Evolutionary conservation across 2,888 invertebrate species (phyloP).

Genomic region (Strigamia maritima): DNA sequence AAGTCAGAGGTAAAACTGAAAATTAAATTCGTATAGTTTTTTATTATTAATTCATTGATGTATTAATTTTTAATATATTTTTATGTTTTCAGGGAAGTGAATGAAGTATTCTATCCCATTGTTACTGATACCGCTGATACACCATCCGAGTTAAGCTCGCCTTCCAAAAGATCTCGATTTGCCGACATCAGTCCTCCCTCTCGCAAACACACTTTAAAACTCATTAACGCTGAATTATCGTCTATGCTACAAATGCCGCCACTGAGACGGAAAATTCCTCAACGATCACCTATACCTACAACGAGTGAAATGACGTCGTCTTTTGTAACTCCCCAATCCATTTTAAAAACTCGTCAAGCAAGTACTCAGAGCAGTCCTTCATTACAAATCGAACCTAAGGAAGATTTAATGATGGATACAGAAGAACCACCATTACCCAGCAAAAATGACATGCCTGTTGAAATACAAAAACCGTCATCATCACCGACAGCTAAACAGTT

Average conservation of each 20-base stretch:
- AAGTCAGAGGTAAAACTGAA: neutral
- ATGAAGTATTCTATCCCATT: conserved; percentile 6
- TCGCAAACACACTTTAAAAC: neutral
- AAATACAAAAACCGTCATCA: neutral
- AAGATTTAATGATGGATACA: neutral
- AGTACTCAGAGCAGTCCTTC: neutral
- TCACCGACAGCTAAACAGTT: neutral
- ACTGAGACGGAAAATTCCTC: neutral
- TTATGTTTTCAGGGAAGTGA: neutral
- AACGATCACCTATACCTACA: neutral
- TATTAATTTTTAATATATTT: neutral
- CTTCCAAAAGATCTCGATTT: conserved; percentile 7
- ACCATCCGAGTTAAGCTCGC: neutral
- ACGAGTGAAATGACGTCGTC: neutral
- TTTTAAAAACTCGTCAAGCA: conserved; percentile 1
- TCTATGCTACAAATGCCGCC: conserved; percentile 18
- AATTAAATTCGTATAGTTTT: neutral
- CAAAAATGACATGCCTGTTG: neutral
- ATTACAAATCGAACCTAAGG: neutral
- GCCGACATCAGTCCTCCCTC: neutral
- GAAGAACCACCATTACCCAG: neutral
- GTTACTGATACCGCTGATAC: neutral
- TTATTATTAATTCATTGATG: too few relatives aligned
- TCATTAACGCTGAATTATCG: neutral
- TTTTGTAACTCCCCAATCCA: conserved; percentile 13